A percentile compares a stretch with the other conserved stretches of the same genome.
phyloP scores from a whole-genome alignment of 2,113 vertebrate genomes.

The Condylura cristata region DNA sequence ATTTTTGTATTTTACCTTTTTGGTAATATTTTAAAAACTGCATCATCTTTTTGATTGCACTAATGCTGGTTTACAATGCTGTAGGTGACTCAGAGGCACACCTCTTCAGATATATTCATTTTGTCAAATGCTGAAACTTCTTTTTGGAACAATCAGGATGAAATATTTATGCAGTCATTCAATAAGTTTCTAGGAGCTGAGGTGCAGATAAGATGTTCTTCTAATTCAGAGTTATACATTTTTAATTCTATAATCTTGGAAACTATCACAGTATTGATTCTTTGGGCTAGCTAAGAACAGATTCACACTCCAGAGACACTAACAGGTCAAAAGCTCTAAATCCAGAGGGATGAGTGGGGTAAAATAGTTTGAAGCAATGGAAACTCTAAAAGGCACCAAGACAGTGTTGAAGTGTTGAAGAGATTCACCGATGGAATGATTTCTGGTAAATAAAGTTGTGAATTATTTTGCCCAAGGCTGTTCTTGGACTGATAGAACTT shows the following conservation, averaged over 20 bases:
- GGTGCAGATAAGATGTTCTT: not conserved
- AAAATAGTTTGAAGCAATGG: conserved; percentile 20
- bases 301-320: not conserved
- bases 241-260: conserved; percentile 49
- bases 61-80: too few relatives aligned
- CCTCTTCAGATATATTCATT: not conserved
- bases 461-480: conserved; percentile 56
- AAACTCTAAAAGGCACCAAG: conserved; percentile 43
- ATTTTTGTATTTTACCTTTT: too few relatives aligned
- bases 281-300: conserved; percentile 31
- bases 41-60: too few relatives aligned
- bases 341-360: conserved; percentile 2
- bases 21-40: too few relatives aligned
- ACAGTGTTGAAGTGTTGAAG: not conserved
- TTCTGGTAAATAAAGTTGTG: conserved; percentile 5
- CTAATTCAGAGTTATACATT: conserved; percentile 24
- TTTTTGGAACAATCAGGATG: conserved; percentile 20
- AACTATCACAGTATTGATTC: conserved; percentile 42
- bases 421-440: conserved; percentile 1
- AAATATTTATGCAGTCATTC: conserved; percentile 6
- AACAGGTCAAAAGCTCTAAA: conserved; percentile 10
- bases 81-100: too few relatives aligned
- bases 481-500: conserved; percentile 34
- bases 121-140: not conserved
- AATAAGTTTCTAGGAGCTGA: conserved; percentile 53